These are phyloP conservation scores for Otolemur garnettii DNA, from an alignment of 2,113 vertebrate species.

Conservation along the genomic window DNA sequence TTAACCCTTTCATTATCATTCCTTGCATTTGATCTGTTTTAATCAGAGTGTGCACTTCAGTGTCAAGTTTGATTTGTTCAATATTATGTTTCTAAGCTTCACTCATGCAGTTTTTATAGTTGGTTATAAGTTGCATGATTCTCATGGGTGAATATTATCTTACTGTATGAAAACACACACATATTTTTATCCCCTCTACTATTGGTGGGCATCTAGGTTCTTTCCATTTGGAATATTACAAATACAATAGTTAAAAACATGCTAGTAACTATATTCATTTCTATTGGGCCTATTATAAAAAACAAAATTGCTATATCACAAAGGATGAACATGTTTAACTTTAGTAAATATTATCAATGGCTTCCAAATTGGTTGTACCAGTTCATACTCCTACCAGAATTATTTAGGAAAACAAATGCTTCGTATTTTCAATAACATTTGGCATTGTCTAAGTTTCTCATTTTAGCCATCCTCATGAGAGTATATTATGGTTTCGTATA, in stretches of 20 bases:
- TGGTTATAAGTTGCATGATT: background rate
- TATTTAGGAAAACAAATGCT: background rate
- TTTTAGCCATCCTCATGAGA: background rate
- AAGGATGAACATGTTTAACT: background rate
- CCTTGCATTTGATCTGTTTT: background rate
- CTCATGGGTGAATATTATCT: background rate
- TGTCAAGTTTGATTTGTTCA: background rate
- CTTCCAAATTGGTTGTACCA: background rate
- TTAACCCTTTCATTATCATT: background rate
- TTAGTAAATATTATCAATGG: background rate
- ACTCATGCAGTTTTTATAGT: background rate
- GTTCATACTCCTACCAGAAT: background rate
- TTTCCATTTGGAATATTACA: background rate
- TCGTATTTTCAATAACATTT: background rate
- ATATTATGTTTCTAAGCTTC: background rate
- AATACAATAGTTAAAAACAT: background rate
- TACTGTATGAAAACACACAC: background rate
- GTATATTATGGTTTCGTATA: background rate
- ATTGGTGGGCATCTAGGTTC: background rate
- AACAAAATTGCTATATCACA: background rate
- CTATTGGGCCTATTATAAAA: background rate
- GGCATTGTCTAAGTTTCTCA: background rate
- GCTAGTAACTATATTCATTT: background rate
- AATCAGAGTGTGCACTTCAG: background rate
- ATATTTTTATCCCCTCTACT: background rate